These are phyloP conservation scores for Lithobates sylvaticus DNA, from an alignment of 2,797 vertebrate species.

Conservation along the genomic window DNA sequence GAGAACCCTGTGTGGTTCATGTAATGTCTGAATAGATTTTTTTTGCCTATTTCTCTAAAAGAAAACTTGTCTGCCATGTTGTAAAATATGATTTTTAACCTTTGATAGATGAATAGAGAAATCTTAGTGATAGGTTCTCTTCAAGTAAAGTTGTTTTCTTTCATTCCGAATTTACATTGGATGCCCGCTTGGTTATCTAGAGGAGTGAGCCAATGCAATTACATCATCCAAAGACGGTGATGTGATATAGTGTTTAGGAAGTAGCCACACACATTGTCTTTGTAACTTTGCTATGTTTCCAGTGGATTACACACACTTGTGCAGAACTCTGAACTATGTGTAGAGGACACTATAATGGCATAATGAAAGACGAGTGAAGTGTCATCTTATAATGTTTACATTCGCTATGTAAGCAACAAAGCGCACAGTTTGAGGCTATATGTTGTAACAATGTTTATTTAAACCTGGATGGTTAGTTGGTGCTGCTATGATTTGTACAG, in stretches of 20 bases:
- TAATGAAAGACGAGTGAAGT: not conserved
- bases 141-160: not conserved
- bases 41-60: no score
- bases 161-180: not conserved
- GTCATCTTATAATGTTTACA: not conserved
- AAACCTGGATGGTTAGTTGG: no score
- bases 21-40: no score
- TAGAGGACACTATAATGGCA: not conserved
- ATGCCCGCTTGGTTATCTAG: not conserved
- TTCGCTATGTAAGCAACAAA: not conserved
- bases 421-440: not conserved
- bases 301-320: not conserved
- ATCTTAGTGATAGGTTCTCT: not conserved
- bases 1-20: no score
- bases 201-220: not conserved
- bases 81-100: no score
- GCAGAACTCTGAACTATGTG: no score
- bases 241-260: no score
- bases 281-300: no score
- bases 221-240: no score
- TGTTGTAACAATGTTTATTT: constrained; percentile 14
- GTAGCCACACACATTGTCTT: no score
- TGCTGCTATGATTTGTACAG: not conserved
- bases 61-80: no score
- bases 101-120: no score